Conservation (phyloP, 2,888 invertebrate genomes). For the Timema cristinae region DNA sequence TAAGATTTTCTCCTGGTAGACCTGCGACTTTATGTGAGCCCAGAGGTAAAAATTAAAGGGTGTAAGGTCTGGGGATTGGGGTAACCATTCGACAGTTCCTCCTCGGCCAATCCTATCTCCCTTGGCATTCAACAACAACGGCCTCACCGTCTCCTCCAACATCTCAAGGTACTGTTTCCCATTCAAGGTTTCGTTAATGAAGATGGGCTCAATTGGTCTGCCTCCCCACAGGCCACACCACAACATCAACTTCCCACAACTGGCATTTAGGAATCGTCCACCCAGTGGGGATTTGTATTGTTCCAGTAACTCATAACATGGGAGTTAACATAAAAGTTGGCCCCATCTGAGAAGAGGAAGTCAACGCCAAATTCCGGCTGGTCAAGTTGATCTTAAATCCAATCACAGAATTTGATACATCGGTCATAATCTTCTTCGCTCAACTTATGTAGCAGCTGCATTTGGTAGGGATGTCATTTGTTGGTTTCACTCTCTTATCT, state of each 20-base stretch:
- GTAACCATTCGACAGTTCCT: too few species aligned
- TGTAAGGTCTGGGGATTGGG: too few species aligned
- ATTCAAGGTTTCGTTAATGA: constrained; percentile 12
- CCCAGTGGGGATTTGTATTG: constrained; percentile 6
- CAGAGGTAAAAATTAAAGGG: too few species aligned
- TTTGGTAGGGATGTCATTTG: not conserved
- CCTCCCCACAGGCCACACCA: not conserved
- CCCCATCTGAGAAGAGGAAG: not conserved
- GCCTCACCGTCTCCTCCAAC: constrained; percentile 1
- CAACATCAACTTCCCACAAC: not conserved
- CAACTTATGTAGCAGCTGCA: not conserved
- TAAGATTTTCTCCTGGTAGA: too few species aligned
- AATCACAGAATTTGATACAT: not conserved
- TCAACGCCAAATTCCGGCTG: not conserved
- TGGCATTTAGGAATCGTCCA: not conserved
- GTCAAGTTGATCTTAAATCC: constrained; percentile 7
- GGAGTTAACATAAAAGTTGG: not conserved
- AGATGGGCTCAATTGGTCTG: not conserved
- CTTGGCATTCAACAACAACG: not conserved
- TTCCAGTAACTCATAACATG: not conserved
- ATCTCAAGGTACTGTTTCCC: constrained; percentile 2
- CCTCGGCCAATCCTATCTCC: not conserved
- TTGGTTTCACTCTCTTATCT: not conserved
- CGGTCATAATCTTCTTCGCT: not conserved
- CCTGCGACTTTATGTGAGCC: too few species aligned